Evolutionary conservation across 2,888 invertebrate species (phyloP), one percentile per base, ranked within the genome.

Genomic region (Cecidostiba fungosa): DNA sequence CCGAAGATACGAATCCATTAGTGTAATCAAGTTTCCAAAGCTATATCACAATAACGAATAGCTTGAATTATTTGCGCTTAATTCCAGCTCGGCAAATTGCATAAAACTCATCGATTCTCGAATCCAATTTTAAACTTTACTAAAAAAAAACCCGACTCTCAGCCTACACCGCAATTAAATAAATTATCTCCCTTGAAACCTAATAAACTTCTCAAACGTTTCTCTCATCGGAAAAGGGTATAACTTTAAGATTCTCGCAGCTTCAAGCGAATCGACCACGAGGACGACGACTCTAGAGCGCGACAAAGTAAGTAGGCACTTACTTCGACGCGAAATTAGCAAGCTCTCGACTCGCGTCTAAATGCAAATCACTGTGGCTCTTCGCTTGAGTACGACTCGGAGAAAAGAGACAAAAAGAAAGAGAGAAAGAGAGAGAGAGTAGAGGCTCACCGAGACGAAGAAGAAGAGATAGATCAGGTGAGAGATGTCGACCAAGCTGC

Each of bases 391-490:
- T n/a, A 16, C 70, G 5, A 32, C 2, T 43, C 2, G 36, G 23
- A 19, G n/a, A 36, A 36, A 26, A 12, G 23, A 73, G 73, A 19
- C 16, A 66, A 39, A 36, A 26, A 62, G 4, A 1, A 12, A 6
- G 23, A 23, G 23, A 74, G 23, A 43, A 19, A 32, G 62, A 66
- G 39, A 14, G 83, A 36, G 23, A 62, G 4, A 1, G n/a, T 66
- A 66, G 39, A 14, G 83, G 94, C 95, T 95, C 93, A 96, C 96
- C 90, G 96, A 95, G 92, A 95, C 95, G 66, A 95, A 93, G 86
- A 95, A 93, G 89, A 96, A 95, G 87, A 96, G 93, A 90, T 96
- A 96, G 36, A 96, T 89, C 36, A 96, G 94, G 90, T 97, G 96
- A 16, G 95, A 92, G 73, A 96, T 92, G 91, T 97, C 97, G 74